Evolutionary conservation across 2,797 vertebrate species (phyloP), one percentile per base, ranked within the genome.

Genomic region (Oryzias sinensis): DNA sequence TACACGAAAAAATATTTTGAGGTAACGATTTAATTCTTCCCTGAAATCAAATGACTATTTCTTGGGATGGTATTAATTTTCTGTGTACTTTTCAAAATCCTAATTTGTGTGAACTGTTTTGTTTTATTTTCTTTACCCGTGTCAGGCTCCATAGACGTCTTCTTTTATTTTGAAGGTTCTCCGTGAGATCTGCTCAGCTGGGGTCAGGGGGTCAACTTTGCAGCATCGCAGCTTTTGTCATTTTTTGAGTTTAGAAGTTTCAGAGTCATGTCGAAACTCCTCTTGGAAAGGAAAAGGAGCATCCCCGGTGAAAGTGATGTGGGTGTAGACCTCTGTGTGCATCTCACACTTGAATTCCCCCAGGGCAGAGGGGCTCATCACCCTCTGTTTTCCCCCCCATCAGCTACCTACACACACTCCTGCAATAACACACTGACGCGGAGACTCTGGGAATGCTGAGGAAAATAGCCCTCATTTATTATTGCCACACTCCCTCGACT

Each of bases 391-490:
- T 75, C 74, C 57, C 65, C 67, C 67, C 77, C 76, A 82, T 82
- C 76, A 81, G 62, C 72, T 49, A 61, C 48, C 65, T 67, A 63
- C 51, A 72, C 44, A 27, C 49, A 62, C 59, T 41, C 63, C 49
- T 64, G 41, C 49, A 59, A 41, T 22, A 63, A 50, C 44, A 68
- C 67, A 53, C 59, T 16, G 43, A 61, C 68, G 59, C 75, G 73
- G 64, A 50, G 69, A 73, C 61, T 73, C 85, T 81, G 77, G 75
- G 86, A 86, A 88, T 86, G 83, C 82, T 74, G 76, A 74, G 58
- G 85, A 78, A 91, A 93, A 93, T 92, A 87, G 89, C 82, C 84
- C 86, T 91, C 91, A 94, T 94, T 92, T 91, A 92, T 93, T 94
- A 95, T 91, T 89, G 89, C 90, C 88, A 91, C 76, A 84, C 87